Percentiles rank a stretch among this genome's conserved stretches.
phyloP scores from a whole-genome alignment of 2,113 vertebrate genomes.

The Nannobrachium achirus region DNA sequence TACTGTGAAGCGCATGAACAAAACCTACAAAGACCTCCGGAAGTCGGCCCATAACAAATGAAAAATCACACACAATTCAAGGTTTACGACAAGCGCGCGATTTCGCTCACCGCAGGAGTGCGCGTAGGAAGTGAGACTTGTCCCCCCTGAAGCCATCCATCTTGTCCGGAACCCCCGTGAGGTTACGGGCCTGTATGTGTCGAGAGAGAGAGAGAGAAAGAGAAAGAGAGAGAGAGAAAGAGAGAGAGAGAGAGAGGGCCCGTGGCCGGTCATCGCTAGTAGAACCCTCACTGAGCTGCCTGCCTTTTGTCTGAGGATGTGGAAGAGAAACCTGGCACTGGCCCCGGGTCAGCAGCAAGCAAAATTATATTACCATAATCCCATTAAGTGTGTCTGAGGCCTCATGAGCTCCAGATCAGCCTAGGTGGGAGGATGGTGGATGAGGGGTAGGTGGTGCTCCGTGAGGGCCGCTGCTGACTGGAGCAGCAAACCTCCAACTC shows the following conservation, averaged over 20 bases:
- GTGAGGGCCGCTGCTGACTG: constrained; percentile 27
- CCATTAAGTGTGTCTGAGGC: constrained; percentile 83
- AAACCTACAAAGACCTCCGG: no score
- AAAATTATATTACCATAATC: constrained; percentile 85
- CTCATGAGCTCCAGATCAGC: constrained; percentile 69
- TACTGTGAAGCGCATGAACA: no score
- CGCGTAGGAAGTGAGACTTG: constrained; percentile 64
- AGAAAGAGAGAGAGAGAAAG: constrained; percentile 25
- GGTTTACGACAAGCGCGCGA: constrained; percentile 14
- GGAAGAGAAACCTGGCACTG: constrained; percentile 77
- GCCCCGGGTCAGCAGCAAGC: constrained; percentile 74
- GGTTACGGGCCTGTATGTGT: constrained; percentile 58
- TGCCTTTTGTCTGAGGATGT: constrained; percentile 73
- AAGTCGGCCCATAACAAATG: no score
- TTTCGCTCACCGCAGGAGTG: constrained; percentile 19
- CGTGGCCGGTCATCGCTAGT: constrained; percentile 44
- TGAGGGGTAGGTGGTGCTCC: constrained; percentile 45
- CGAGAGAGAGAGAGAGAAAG: constrained; percentile 43
- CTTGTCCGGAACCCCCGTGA: constrained; percentile 58
- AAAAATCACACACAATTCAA: constrained; percentile 1
- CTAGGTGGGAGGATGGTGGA: constrained; percentile 56
- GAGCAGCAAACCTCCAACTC: neutral
- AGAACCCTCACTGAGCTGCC: constrained; percentile 65
- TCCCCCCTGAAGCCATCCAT: constrained; percentile 65
- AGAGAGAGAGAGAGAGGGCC: neutral